Evolutionary conservation across 1,140 invertebrate species (phyloP).

Genomic region (Helicoverpa armigera): DNA sequence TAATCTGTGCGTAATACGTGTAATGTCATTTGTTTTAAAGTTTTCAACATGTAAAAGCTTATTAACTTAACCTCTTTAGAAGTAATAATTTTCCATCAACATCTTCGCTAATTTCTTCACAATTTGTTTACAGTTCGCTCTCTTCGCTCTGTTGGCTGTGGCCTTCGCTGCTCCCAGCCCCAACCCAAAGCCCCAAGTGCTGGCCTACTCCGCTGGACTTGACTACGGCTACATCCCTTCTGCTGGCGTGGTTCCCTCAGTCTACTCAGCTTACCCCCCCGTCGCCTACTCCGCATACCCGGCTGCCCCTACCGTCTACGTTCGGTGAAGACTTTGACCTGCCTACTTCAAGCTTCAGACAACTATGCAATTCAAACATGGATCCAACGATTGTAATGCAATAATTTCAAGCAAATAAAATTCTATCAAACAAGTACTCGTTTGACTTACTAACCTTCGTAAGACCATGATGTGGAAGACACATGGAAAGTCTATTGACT

Average conservation of each 20-base stretch:
- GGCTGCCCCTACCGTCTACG: slow-evolving; percentile 47
- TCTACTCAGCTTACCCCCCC: background rate
- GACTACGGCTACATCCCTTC: slow-evolving; percentile 60
- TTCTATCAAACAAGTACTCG: background rate
- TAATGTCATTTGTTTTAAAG: too few species aligned
- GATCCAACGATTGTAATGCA: background rate
- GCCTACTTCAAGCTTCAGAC: background rate
- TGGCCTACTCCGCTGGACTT: slow-evolving; percentile 60
- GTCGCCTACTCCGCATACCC: slow-evolving; percentile 59
- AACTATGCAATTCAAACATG: background rate
- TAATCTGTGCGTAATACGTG: too few species aligned
- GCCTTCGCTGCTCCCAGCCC: slow-evolving; percentile 68
- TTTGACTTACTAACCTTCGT: background rate
- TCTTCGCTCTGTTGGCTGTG: slow-evolving; percentile 79
- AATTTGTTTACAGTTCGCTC: slow-evolving; percentile 65
- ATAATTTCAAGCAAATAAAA: slow-evolving; percentile 16
- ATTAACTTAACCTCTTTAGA: background rate
- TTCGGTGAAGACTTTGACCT: slow-evolving; percentile 33
- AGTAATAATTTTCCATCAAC: too few species aligned
- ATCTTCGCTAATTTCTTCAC: background rate
- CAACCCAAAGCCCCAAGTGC: slow-evolving; percentile 60
- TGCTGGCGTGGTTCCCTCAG: slow-evolving; percentile 46
- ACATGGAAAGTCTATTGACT: background rate
- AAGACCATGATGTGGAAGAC: too few species aligned
- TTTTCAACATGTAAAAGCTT: background rate